Base-by-base conservation (phyloP, 2,888 invertebrate species). In the Cyrtodaria siliqua region DNA sequence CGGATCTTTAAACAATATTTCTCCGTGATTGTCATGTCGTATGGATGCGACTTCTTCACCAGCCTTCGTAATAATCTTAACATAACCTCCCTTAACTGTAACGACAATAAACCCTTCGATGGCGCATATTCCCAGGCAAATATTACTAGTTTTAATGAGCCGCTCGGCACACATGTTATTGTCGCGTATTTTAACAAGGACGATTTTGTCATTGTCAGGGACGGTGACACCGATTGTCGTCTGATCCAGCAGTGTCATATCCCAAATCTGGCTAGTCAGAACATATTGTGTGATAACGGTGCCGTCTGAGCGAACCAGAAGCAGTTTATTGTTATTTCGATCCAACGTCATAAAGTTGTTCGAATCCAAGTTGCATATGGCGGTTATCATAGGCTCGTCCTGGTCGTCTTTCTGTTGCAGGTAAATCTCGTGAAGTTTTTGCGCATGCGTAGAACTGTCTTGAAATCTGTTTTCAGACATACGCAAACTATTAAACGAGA, bases 251-350 rank as follows among this genome's bases (percentile, higher is more conserved):
- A 78, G 53, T 27, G 81, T 42, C 71, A 81, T 71, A 55, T 81
- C 81, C 81, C 81, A 81, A 18, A 78, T 75, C 44, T 75, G 77
- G 38, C 66, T 78, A 1, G 81, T 78, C 44, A 81, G 78, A 3
- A 81, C 78, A 23, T 81, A 78, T 44, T 77, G 77, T n/a, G 72
- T 78, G 6, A 81, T 18, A 14, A 71, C 53, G 8, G 27, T 55
- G 20, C 81, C 78, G 42, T 81, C 74, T 44, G 64, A 66, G n/a
- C 71, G 74, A 14, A 77, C 77, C 14, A 81, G 52, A 6, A 72
- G 44, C 55, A 81, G 27, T 50, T 77, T 81, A 33, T 77, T 72
- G 23, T 81, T 81, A 24, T 60, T 81, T 24, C 81, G 64, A 49
- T 81, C 81, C 44, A 81, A 56, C 4, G 81, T 69, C 8, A 78